Evolutionary conservation across 1,140 invertebrate species (phyloP).

Genomic region (Phymorhynchus buccinoides): DNA sequence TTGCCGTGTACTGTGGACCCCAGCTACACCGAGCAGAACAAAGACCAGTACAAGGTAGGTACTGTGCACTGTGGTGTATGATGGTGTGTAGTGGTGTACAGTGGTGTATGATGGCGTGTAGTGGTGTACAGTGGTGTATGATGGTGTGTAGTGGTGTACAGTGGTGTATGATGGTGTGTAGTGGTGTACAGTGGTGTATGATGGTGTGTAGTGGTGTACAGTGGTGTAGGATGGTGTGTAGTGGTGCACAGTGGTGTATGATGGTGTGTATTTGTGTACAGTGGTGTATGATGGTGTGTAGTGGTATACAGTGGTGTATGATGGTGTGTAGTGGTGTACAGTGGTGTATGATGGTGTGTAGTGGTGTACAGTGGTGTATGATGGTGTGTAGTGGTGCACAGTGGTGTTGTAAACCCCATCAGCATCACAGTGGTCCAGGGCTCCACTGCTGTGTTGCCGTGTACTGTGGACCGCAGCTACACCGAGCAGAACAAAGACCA

Average conservation of each 20-base stretch:
- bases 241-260: too few species aligned
- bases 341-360: too few species aligned
- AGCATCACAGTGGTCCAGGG: slow-evolving; percentile 40
- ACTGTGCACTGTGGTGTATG: too few species aligned
- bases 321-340: slow-evolving; percentile 45
- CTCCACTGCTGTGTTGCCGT: slow-evolving; percentile 47
- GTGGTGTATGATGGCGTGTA: too few species aligned
- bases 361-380: slow-evolving; percentile 43
- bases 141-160: not conserved
- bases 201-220: too few species aligned
- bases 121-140: not conserved
- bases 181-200: too few species aligned
- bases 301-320: too few species aligned
- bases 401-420: slow-evolving; percentile 48
- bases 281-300: too few species aligned
- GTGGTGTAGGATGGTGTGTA: too few species aligned
- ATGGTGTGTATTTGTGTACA: not conserved
- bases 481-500: slow-evolving; percentile 43
- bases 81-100: too few species aligned
- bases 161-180: not conserved
- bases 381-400: slow-evolving; percentile 30
- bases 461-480: slow-evolving; percentile 43
- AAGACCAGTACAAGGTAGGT: slow-evolving; percentile 49
- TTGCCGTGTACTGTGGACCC: slow-evolving; percentile 49
- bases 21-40: slow-evolving; percentile 41